These are phyloP conservation scores for Sycophila texana DNA, from an alignment of 2,888 invertebrate species.

Conservation along the genomic window DNA sequence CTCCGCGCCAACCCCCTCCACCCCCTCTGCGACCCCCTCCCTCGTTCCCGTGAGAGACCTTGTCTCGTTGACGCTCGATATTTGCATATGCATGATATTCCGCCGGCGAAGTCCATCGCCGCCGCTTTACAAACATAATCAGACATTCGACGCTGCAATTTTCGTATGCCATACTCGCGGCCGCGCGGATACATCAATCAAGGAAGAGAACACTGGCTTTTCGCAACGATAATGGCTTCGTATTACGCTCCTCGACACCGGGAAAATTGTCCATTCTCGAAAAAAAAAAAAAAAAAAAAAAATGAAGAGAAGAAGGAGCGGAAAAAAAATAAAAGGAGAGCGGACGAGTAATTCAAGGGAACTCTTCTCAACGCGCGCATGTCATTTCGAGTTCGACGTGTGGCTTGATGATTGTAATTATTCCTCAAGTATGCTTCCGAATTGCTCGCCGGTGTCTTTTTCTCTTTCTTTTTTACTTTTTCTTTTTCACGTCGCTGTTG, in stretches of 20 bases:
- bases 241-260: conserved; percentile 19
- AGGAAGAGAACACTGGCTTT: conserved; percentile 45
- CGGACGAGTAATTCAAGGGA: background rate
- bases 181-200: conserved; percentile 56
- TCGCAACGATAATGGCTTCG: conserved; percentile 41
- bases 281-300: conserved; percentile 3
- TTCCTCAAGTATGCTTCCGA: background rate
- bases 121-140: conserved; percentile 59
- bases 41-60: conserved; percentile 54
- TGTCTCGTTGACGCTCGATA: conserved; percentile 65
- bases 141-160: conserved; percentile 59
- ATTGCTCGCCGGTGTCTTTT: too few species aligned
- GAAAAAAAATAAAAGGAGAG: background rate
- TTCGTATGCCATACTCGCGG: conserved; percentile 29
- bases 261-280: conserved; percentile 41
- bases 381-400: conserved; percentile 35
- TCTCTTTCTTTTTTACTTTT: too few species aligned
- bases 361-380: background rate
- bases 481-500: background rate
- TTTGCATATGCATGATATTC: conserved; percentile 60
- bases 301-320: background rate
- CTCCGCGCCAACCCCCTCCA: conserved; percentile 78
- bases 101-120: background rate
- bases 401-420: background rate
- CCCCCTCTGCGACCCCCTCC: conserved; percentile 78